Conservation (phyloP, 2,888 invertebrate genomes). For the Synanthedon myopaeformis region DNA sequence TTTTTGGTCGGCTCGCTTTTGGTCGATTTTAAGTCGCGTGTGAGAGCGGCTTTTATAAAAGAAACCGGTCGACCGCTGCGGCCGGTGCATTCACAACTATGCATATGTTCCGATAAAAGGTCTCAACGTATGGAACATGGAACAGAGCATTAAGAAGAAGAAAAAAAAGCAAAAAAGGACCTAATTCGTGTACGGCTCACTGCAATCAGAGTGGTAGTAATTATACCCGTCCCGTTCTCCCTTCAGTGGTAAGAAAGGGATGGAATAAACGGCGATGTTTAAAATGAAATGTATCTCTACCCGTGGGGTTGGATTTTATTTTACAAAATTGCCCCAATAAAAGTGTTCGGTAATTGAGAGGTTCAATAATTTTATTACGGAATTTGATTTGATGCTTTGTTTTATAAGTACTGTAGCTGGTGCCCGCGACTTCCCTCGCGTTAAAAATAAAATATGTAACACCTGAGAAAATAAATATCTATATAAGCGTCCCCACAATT, state of each 20-base stretch:
- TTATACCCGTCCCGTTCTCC: slow-evolving; percentile 39
- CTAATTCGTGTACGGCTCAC: slow-evolving; percentile 66
- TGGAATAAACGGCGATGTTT: slow-evolving; percentile 40
- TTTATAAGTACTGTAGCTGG: no score
- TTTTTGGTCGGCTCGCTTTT: no score
- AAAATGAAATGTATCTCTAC: slow-evolving; percentile 60
- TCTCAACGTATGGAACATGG: slow-evolving; percentile 63
- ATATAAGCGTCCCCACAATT: no score
- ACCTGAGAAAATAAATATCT: no score
- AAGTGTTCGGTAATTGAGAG: slow-evolving; percentile 60
- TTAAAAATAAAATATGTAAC: no score
- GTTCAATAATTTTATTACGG: slow-evolving; percentile 41
- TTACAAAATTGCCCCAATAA: slow-evolving; percentile 57
- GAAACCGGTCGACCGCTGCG: slow-evolving; percentile 49
- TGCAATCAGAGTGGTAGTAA: slow-evolving; percentile 61
- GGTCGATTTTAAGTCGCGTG: slow-evolving; percentile 1
- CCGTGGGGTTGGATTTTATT: slow-evolving; percentile 53
- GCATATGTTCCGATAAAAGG: slow-evolving; percentile 66
- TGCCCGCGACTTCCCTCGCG: no score
- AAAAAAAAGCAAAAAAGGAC: slow-evolving; percentile 44
- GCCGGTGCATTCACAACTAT: slow-evolving; percentile 52
- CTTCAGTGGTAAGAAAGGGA: slow-evolving; percentile 21
- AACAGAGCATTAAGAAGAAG: slow-evolving; percentile 51
- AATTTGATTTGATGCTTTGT: neutral
- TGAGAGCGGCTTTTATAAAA: slow-evolving; percentile 41